Evolutionary conservation across 2,797 vertebrate species (phyloP).

Genomic region (Lindbergichthys nudifrons): DNA sequence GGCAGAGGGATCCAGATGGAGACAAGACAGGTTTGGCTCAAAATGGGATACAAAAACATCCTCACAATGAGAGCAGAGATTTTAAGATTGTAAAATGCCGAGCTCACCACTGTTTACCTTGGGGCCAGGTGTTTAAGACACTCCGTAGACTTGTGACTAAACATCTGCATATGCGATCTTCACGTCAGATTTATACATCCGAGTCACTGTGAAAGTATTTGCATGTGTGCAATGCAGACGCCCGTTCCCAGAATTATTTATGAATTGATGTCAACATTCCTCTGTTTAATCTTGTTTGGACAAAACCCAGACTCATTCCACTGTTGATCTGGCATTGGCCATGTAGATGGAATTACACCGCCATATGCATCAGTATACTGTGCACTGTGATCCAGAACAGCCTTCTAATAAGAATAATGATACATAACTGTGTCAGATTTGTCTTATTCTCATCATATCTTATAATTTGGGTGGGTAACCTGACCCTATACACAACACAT

Average conservation of each 20-base stretch:
- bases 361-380: slow-evolving; percentile 28
- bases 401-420: slow-evolving; percentile 51
- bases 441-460: slow-evolving; percentile 22
- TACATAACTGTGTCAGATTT: slow-evolving; percentile 45
- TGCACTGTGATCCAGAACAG: slow-evolving; percentile 34
- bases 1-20: slow-evolving; percentile 61
- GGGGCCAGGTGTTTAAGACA: slow-evolving; percentile 6
- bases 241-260: slow-evolving; percentile 59
- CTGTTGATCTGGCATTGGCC: slow-evolving; percentile 39
- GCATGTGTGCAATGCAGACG: slow-evolving; percentile 46
- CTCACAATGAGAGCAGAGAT: slow-evolving; percentile 32
- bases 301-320: slow-evolving; percentile 66
- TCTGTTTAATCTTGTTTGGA: slow-evolving; percentile 72
- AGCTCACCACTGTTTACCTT: background rate
- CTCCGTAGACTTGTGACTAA: background rate
- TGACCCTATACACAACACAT: slow-evolving; percentile 2
- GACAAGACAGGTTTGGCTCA: slow-evolving; percentile 39
- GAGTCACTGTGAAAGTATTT: slow-evolving; percentile 58
- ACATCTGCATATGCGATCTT: slow-evolving; percentile 48
- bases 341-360: slow-evolving; percentile 24
- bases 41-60: slow-evolving; percentile 46
- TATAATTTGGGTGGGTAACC: slow-evolving; percentile 14
- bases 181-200: slow-evolving; percentile 45
- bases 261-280: slow-evolving; percentile 64
- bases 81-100: slow-evolving; percentile 23